Percentiles rank a stretch among this genome's conserved stretches.
Evolutionary conservation across 2,113 vertebrate species (phyloP).

Genomic region (Nibea albiflora): DNA sequence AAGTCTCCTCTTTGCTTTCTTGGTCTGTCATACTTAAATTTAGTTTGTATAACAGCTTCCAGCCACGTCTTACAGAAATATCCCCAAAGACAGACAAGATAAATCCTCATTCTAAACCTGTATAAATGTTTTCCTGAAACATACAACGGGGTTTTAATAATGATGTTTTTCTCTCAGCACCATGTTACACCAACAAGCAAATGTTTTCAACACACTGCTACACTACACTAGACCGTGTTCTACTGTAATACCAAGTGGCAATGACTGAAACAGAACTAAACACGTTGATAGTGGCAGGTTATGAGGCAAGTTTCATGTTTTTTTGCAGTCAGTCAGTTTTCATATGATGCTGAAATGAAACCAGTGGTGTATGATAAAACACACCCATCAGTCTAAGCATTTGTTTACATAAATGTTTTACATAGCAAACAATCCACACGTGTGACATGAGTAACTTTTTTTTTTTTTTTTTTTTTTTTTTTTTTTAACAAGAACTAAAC

Average conservation of each 20-base stretch:
- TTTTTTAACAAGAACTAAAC: not conserved
- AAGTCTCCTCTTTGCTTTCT: too few relatives aligned
- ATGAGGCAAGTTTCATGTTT: not conserved
- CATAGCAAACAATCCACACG: not conserved
- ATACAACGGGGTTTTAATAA: too few relatives aligned
- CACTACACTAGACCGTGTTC: not conserved
- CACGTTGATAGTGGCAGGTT: not conserved
- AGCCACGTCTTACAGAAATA: too few relatives aligned
- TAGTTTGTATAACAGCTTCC: too few relatives aligned
- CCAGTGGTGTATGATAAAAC: not conserved
- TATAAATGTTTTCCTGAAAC: not conserved
- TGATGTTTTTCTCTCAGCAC: not conserved
- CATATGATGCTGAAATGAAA: not conserved
- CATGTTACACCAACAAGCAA: not conserved
- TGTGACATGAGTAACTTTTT: not conserved
- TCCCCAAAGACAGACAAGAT: not conserved
- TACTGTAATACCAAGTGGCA: not conserved
- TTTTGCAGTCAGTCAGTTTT: not conserved
- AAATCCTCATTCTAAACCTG: not conserved
- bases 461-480: too few relatives aligned
- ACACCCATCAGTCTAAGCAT: not conserved
- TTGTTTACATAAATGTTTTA: not conserved
- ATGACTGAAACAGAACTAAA: conserved; percentile 1
- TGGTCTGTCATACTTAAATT: too few relatives aligned
- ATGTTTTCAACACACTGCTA: not conserved